phyloP scores from a whole-genome alignment of 2,113 vertebrate genomes.

The Leuciscus idus region DNA sequence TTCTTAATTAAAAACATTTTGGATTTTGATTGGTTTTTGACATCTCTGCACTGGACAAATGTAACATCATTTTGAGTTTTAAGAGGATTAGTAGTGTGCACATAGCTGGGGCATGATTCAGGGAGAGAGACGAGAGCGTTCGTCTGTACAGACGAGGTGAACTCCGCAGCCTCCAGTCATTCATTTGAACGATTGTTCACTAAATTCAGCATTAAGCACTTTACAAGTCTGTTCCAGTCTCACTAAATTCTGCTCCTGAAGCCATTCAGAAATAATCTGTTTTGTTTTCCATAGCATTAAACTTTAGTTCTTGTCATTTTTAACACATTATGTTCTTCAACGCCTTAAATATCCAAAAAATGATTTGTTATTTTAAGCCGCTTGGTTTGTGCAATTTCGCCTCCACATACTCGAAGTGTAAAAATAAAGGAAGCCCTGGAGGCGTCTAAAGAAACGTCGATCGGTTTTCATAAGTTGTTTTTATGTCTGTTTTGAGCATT shows the following conservation, averaged over 20 bases:
- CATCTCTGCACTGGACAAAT: background rate
- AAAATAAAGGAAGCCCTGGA: conserved; percentile 11
- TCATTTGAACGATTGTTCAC: conserved; percentile 25
- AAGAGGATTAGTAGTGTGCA: background rate
- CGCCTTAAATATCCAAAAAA: background rate
- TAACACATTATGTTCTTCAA: conserved; percentile 33
- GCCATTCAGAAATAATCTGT: conserved; percentile 21
- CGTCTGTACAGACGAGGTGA: background rate
- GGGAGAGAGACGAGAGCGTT: background rate
- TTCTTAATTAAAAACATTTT: no score
- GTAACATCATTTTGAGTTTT: background rate
- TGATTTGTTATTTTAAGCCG: conserved; percentile 33
- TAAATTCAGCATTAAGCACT: conserved; percentile 36
- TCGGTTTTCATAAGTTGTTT: conserved; percentile 42
- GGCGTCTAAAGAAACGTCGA: background rate
- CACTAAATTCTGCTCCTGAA: conserved; percentile 7
- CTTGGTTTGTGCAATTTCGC: conserved; percentile 14
- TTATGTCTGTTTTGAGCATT: conserved; percentile 23
- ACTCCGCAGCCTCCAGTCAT: conserved; percentile 20
- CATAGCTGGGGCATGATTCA: background rate
- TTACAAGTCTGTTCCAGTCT: conserved; percentile 33
- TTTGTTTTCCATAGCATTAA: conserved; percentile 30
- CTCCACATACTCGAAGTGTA: background rate
- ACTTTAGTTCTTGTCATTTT: conserved; percentile 45
- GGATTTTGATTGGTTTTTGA: background rate